A percentile compares a stretch with the other conserved stretches of the same genome.
phyloP scores from a whole-genome alignment of 2,113 vertebrate species.

The Furnarius figulus region DNA sequence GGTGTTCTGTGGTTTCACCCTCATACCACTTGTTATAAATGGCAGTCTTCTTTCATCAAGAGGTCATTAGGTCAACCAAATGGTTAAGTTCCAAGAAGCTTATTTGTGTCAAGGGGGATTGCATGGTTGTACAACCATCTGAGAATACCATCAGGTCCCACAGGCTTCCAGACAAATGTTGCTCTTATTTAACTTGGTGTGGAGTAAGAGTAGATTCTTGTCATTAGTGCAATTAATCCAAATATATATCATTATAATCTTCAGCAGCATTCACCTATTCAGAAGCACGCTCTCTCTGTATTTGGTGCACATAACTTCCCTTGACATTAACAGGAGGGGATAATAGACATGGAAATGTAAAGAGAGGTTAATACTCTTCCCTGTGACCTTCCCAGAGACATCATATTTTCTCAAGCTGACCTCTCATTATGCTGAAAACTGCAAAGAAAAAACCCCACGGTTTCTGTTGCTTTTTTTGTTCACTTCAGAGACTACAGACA shows the following conservation, averaged over 20 bases:
- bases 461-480: conserved; percentile 41
- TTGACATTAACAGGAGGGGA: conserved; percentile 55
- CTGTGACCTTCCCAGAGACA: conserved; percentile 33
- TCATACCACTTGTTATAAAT: background rate
- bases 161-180: background rate
- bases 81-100: background rate
- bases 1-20: background rate
- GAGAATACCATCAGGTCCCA: background rate
- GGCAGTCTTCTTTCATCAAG: background rate
- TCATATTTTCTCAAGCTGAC: conserved; percentile 57
- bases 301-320: conserved; percentile 49
- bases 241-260: conserved; percentile 4
- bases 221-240: conserved; percentile 22
- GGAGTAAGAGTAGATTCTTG: background rate
- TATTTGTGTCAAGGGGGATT: background rate
- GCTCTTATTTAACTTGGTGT: background rate
- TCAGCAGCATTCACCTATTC: conserved; percentile 33
- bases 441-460: conserved; percentile 6
- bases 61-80: background rate
- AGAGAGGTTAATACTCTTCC: conserved; percentile 63
- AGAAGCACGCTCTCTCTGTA: conserved; percentile 14
- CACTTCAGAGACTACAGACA: conserved; percentile 41
- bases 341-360: conserved; percentile 64
- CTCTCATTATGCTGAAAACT: conserved; percentile 41
- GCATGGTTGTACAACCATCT: background rate